Conservation (phyloP, 35 echinoderm and acorn worm genomes). For the Hemicentrotus pulcherrimus region DNA sequence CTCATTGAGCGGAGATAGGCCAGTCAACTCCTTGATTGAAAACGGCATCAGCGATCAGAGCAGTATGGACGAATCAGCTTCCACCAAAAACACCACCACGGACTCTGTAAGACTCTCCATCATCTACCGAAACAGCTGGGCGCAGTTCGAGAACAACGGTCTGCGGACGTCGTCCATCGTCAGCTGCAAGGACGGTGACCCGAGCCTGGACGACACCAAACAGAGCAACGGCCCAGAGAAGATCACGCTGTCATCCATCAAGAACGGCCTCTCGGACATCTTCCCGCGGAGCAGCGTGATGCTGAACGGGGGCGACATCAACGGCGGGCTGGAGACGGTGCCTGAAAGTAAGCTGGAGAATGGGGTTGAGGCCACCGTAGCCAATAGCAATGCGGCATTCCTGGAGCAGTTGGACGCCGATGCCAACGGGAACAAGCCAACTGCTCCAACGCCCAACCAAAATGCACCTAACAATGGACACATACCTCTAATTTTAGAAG, state of each 20-base stretch:
- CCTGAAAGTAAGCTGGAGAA: slow-evolving; percentile 58
- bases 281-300: slow-evolving; percentile 32
- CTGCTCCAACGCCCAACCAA: background rate
- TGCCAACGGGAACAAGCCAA: slow-evolving; percentile 49
- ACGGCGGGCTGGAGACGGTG: slow-evolving; percentile 52
- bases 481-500: slow-evolving; percentile 46
- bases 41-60: slow-evolving; percentile 73
- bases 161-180: slow-evolving; percentile 1
- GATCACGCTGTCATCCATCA: slow-evolving; percentile 16
- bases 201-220: background rate
- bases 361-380: slow-evolving; percentile 50
- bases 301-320: slow-evolving; percentile 45
- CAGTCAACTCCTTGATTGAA: slow-evolving; percentile 48
- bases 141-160: slow-evolving; percentile 46
- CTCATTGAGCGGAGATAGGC: slow-evolving; percentile 46
- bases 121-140: slow-evolving; percentile 64
- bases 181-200: background rate
- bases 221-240: background rate
- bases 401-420: slow-evolving; percentile 42
- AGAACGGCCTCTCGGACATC: slow-evolving; percentile 39
- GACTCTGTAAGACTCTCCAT: slow-evolving; percentile 45
- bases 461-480: slow-evolving; percentile 54
- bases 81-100: slow-evolving; percentile 48
- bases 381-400: slow-evolving; percentile 53
- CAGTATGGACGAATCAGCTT: slow-evolving; percentile 53